Evolutionary conservation across 2,888 invertebrate species (phyloP), one percentile per base, ranked within the genome.

Genomic region (Cryptophagus acutangulus): DNA sequence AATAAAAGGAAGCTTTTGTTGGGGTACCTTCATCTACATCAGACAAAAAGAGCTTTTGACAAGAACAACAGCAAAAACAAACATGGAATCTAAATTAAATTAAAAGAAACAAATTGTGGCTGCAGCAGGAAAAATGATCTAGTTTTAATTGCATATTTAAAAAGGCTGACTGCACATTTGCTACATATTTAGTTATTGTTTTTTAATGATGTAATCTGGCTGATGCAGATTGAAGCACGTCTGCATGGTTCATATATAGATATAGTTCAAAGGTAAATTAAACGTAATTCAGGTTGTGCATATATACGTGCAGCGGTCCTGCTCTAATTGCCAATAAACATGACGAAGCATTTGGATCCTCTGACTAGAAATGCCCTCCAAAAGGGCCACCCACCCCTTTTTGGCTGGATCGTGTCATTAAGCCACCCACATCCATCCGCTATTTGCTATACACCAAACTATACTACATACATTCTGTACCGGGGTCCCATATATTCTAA

Each of bases 251-350:
- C 36, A 39, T 30, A 43, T 38, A 34, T 39, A 39, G 35, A 43
- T 43, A n/a, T n/a, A n/a, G 25, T 35, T 39, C 36, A 39, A 35
- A 43, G 42, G 38, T 39, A 39, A 39, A 43, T 43, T 43, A 45
- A 48, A 48, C 48, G 43, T 43, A 45, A 48, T 43, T 46, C 48
- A 34, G 41, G 39, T 33, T 33, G 33, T 41, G 41, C 33, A 41
- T 41, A 40, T 17, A 35, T 44, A 41, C 46, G 42, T 43, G 43
- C 46, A 43, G 28, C 41, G 42, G 43, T 40, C 44, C 47, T 31
- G 47, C 45, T 45, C 45, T 50, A 50, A 50, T 50, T 50, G 46
- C 48, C 48, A 43, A 48, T 48, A 50, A 50, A 50, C 48, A 50
- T 45, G 50, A 48, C 46, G 45, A 40, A 45, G 47, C 45, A 48